Evolutionary conservation across 2,113 vertebrate genomes (phyloP).

Genomic region (Centropristis striata): DNA sequence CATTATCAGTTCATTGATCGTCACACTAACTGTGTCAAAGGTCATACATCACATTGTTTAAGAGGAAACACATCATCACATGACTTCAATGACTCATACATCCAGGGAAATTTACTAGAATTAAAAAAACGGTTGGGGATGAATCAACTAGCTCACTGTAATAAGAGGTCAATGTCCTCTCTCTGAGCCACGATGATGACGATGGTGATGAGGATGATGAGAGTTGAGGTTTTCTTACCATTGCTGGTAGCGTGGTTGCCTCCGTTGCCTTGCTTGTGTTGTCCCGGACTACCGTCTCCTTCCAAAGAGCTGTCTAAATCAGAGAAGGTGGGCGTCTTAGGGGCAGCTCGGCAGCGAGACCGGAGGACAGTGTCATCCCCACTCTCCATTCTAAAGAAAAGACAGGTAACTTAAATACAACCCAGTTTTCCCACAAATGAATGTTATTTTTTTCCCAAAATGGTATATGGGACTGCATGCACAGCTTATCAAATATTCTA

Average conservation of each 20-base stretch:
- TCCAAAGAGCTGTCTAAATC: slow-evolving; percentile 55
- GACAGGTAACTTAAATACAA: neutral
- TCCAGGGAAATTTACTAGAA: neutral
- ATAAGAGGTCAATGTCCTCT: slow-evolving; percentile 26
- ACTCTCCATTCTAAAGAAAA: slow-evolving; percentile 75
- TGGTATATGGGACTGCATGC: too few species aligned
- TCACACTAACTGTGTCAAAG: slow-evolving; percentile 7
- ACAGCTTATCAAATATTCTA: too few species aligned
- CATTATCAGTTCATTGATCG: neutral
- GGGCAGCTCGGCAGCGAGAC: slow-evolving; percentile 39
- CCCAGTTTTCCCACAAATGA: too few species aligned
- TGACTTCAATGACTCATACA: neutral
- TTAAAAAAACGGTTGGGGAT: neutral
- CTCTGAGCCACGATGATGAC: neutral
- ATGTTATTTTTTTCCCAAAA: too few species aligned
- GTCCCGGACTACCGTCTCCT: slow-evolving; percentile 13
- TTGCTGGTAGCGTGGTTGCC: slow-evolving; percentile 64
- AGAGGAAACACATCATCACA: slow-evolving; percentile 26
- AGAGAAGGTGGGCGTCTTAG: slow-evolving; percentile 32
- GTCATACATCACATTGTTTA: neutral
- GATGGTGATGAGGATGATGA: too few species aligned
- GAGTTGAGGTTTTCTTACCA: slow-evolving; percentile 55
- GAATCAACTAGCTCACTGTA: slow-evolving; percentile 7
- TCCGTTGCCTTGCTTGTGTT: slow-evolving; percentile 38
- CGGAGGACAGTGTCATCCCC: slow-evolving; percentile 44